phyloP scores from a whole-genome alignment of 1,140 invertebrate genomes.

The Ostrea denselamellosa region DNA sequence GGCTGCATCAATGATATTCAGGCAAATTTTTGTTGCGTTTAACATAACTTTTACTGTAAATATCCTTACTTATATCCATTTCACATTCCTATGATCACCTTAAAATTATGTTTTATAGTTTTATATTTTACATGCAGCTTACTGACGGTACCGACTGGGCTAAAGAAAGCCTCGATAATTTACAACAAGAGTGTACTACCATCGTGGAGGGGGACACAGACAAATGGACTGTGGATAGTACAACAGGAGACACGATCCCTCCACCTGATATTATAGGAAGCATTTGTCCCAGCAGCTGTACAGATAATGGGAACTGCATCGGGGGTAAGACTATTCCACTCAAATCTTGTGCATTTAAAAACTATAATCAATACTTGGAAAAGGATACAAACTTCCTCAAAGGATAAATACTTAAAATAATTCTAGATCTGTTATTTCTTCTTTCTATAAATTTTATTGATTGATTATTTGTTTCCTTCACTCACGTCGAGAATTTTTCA shows the following conservation, averaged over 20 bases:
- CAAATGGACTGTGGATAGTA: slow-evolving; percentile 51
- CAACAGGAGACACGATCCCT: slow-evolving; percentile 33
- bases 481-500: too few relatives aligned
- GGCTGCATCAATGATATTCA: slow-evolving; percentile 65
- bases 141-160: slow-evolving; percentile 64
- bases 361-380: too few relatives aligned
- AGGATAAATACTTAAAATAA: too few relatives aligned
- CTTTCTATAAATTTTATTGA: too few relatives aligned
- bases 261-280: slow-evolving; percentile 52
- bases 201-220: slow-evolving; percentile 53
- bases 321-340: slow-evolving; percentile 49
- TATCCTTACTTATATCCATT: background rate
- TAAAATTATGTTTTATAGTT: background rate
- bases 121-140: slow-evolving; percentile 53
- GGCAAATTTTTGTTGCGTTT: background rate
- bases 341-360: too few relatives aligned
- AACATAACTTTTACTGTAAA: background rate
- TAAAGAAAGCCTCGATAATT: slow-evolving; percentile 58
- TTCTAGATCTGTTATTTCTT: too few relatives aligned
- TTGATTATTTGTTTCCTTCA: too few relatives aligned
- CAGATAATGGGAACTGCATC: slow-evolving; percentile 57
- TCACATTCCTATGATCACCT: too few relatives aligned
- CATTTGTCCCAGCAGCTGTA: slow-evolving; percentile 66
- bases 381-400: too few relatives aligned
- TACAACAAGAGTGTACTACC: slow-evolving; percentile 56